Evolutionary conservation across 2,888 invertebrate genomes (phyloP), one percentile per base, ranked within the genome.

Genomic region (Iphiclides podalirius): DNA sequence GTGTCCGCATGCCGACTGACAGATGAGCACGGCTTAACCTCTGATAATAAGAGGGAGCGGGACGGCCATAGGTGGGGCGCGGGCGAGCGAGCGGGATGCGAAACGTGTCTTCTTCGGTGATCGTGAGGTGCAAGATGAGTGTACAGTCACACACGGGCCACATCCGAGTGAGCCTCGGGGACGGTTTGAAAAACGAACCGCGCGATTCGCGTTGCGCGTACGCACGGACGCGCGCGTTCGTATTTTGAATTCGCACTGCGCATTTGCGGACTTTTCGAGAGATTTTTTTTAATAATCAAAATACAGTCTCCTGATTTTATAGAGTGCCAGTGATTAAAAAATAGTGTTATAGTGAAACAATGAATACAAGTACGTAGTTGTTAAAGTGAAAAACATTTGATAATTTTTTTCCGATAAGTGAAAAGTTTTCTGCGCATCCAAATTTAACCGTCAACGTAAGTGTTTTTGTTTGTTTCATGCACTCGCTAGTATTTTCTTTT

Each of bases 121-220:
- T 83, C 85, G 84, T 74, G 80, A 84, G 82, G 85, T 82, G 79
- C 83, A 80, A 85, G 87, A 87, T 87, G 85, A 81, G 82, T 82
- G 78, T 79, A 83, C 87, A 87, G 88, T 86, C 86, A 85, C 85
- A 86, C 77, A 82, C 86, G 82, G 79, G 77, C 88, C 84, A 74
- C 79, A 85, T 82, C 79, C 79, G 87, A 86, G 87, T 79, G 79
- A 79, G 79, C 79, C 80, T 78, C 79, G 82, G 68, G 66, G 70
- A 70, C 72, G 75, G 77, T 73, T 79, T 72, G 72, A 20, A 80
- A 82, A 79, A 74, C 72, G 74, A 72, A 76, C 61, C 72, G 74
- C 72, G 74, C 70, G 73, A 70, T 67, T 72, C 67, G 76, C 67
- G 71, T 60, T 75, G 81, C 85, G 86, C 85, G 78, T 67, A 74